These are phyloP conservation scores for Nibea coibor DNA, from an alignment of 2,113 vertebrate genomes.

Conservation along the genomic window DNA sequence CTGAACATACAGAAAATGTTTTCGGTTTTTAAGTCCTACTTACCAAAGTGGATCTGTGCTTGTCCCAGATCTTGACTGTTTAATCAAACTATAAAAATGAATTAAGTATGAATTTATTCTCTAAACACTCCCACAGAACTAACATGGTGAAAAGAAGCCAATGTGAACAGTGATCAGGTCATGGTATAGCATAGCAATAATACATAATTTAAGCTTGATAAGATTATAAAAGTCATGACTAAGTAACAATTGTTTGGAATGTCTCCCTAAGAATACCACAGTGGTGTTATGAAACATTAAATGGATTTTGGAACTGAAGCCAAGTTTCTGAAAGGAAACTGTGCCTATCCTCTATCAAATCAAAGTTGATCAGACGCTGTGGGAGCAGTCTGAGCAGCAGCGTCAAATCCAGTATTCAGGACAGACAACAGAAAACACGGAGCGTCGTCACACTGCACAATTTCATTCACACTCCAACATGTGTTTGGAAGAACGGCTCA, in stretches of 20 bases:
- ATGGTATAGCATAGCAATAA: neutral
- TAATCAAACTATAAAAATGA: neutral
- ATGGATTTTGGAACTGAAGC: neutral
- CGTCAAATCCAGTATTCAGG: neutral
- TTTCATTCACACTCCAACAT: constrained; percentile 39
- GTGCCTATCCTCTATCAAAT: neutral
- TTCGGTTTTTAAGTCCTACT: neutral
- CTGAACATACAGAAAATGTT: neutral
- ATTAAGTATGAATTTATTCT: neutral
- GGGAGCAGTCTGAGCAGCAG: neutral
- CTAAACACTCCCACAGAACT: neutral
- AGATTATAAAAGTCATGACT: neutral
- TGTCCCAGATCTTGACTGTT: neutral
- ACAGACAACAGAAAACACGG: neutral
- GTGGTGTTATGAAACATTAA: neutral
- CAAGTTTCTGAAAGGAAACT: neutral
- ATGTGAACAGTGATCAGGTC: neutral
- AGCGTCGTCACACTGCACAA: neutral
- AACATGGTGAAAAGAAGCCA: neutral
- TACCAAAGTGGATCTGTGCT: constrained; percentile 2
- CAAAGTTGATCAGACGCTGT: constrained; percentile 12
- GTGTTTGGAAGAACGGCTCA: constrained; percentile 23
- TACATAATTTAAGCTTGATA: neutral
- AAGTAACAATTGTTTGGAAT: neutral
- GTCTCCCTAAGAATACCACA: neutral